These are phyloP conservation scores for Noctuana brunneofusca DNA, from an alignment of 2,888 invertebrate species.

Conservation along the genomic window DNA sequence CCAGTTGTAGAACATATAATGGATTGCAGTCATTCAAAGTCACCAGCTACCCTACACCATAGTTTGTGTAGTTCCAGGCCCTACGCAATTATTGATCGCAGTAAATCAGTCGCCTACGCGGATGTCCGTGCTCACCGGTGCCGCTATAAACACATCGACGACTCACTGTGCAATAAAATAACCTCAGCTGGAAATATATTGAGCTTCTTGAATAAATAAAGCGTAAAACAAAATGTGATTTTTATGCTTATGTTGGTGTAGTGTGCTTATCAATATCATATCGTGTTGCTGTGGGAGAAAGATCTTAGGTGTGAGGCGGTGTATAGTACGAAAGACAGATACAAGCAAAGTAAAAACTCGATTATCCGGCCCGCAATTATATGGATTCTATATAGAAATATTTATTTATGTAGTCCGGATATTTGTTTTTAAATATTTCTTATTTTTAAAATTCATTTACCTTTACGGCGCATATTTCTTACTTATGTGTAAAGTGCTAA, in stretches of 20 bases:
- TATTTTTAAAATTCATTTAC: too few relatives aligned
- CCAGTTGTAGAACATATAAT: too few relatives aligned
- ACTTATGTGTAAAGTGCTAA: conserved; percentile 11
- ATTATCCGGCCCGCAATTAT: too few relatives aligned
- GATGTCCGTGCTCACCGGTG: conserved; percentile 46
- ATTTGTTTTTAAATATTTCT: too few relatives aligned
- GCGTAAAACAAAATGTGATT: not conserved
- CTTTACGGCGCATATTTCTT: too few relatives aligned
- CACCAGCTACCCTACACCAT: too few relatives aligned
- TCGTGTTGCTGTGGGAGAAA: too few relatives aligned
- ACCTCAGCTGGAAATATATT: conserved; percentile 24
- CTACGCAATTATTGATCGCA: conserved; percentile 9
- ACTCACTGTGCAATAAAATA: conserved; percentile 37
- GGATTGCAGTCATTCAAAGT: too few relatives aligned
- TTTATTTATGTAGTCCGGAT: too few relatives aligned
- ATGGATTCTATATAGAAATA: too few relatives aligned
- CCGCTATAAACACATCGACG: conserved; percentile 43
- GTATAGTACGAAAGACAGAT: not conserved
- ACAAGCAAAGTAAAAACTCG: too few relatives aligned
- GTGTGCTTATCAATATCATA: not conserved
- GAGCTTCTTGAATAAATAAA: conserved; percentile 11
- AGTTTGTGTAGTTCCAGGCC: not conserved
- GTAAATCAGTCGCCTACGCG: conserved; percentile 74
- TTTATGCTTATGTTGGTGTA: not conserved
- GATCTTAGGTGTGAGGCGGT: too few relatives aligned